Percentiles rank a stretch among this genome's conserved stretches.
phyloP scores from a whole-genome alignment of 2,113 vertebrate species.

The Ondatra zibethicus region DNA sequence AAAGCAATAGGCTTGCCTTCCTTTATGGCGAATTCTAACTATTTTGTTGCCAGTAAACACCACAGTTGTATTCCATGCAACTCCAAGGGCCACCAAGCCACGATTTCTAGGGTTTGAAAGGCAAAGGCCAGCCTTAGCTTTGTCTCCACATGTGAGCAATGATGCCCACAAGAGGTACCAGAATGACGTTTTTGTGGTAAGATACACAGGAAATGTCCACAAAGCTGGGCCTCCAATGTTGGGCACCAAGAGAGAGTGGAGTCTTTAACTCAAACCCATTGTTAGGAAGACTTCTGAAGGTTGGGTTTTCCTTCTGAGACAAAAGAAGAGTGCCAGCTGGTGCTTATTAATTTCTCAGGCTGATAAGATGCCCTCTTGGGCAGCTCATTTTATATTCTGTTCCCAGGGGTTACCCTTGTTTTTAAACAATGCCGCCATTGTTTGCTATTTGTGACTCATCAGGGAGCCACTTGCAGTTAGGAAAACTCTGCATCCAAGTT shows the following conservation, averaged over 20 bases:
- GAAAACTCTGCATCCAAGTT: background rate
- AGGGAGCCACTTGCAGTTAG: background rate
- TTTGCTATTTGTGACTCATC: conserved; percentile 37
- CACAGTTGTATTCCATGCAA: background rate
- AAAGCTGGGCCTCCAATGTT: background rate
- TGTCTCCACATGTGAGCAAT: background rate
- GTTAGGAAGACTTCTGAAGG: background rate
- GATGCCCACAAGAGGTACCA: background rate
- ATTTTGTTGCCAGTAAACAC: background rate
- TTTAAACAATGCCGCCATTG: conserved; percentile 42
- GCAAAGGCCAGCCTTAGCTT: background rate
- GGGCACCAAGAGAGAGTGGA: background rate
- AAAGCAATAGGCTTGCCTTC: background rate
- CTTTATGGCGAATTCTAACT: background rate
- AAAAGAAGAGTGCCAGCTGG: background rate
- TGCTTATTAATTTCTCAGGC: background rate
- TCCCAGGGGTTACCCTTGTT: conserved; percentile 10
- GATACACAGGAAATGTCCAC: background rate
- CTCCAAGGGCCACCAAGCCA: background rate
- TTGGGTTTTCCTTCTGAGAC: background rate
- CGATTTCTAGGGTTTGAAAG: background rate
- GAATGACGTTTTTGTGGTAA: background rate
- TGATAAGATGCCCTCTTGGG: background rate
- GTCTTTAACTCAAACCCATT: background rate
- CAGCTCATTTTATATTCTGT: background rate